phyloP scores from a whole-genome alignment of 2,113 vertebrate genomes.

The Sinocyclocheilus anshuiensis region DNA sequence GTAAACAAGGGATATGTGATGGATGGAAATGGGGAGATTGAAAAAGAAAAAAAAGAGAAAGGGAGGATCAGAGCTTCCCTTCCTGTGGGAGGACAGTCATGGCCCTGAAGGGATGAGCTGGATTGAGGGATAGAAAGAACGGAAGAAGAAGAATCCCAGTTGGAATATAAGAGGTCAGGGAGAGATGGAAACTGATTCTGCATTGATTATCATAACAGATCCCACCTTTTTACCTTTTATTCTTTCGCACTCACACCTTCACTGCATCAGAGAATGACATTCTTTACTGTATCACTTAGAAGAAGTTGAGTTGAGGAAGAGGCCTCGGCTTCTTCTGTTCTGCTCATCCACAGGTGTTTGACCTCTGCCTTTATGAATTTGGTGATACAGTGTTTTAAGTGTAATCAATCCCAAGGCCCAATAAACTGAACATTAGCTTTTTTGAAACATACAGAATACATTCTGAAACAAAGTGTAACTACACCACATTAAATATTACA shows the following conservation, averaged over 20 bases:
- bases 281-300: conserved; percentile 37
- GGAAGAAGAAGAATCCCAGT: conserved; percentile 55
- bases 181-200: conserved; percentile 82
- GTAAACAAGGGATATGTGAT: conserved; percentile 8
- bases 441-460: neutral
- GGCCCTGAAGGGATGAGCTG: conserved; percentile 67
- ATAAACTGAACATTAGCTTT: neutral
- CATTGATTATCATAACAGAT: conserved; percentile 67
- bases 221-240: conserved; percentile 60
- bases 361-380: neutral
- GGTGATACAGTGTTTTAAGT: neutral
- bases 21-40: conserved; percentile 1
- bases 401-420: neutral
- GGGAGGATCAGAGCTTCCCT: conserved; percentile 67
- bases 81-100: conserved; percentile 74
- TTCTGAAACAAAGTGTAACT: neutral
- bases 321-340: neutral
- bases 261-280: conserved; percentile 40
- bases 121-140: conserved; percentile 70
- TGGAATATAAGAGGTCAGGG: conserved; percentile 78
- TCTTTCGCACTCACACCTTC: neutral
- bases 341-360: neutral
- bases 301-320: neutral
- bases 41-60: conserved; percentile 18
- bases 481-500: neutral